A percentile compares a stretch with the other conserved stretches of the same genome.
These are phyloP conservation scores for Sphaerophoria taeniata DNA, from an alignment of 2,888 invertebrate genomes.

Conservation along the genomic window DNA sequence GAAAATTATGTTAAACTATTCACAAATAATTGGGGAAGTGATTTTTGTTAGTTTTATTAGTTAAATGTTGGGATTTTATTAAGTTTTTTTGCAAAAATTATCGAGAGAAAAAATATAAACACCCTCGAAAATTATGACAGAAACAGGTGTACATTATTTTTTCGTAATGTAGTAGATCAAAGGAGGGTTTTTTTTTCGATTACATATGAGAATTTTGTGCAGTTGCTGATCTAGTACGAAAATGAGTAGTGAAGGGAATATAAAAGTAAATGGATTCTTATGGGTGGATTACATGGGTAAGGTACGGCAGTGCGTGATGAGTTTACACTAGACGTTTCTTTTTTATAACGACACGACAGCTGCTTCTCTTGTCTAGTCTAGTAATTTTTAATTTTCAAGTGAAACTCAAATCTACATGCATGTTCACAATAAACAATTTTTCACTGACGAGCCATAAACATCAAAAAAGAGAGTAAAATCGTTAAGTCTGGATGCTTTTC, in stretches of 20 bases:
- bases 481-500: too few relatives aligned
- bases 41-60: constrained; percentile 38
- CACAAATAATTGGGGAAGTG: constrained; percentile 30
- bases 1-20: constrained; percentile 42
- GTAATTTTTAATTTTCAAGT: too few relatives aligned
- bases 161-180: constrained; percentile 56
- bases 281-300: background rate
- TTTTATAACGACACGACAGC: too few relatives aligned
- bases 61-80: constrained; percentile 44
- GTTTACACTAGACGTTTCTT: background rate
- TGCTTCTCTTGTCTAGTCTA: too few relatives aligned
- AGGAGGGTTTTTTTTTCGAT: constrained; percentile 19
- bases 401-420: too few relatives aligned
- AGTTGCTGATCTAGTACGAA: constrained; percentile 26
- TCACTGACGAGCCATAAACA: too few relatives aligned
- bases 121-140: constrained; percentile 78
- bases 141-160: constrained; percentile 78
- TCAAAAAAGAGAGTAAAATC: too few relatives aligned
- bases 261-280: background rate
- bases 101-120: constrained; percentile 76
- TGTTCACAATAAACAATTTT: too few relatives aligned
- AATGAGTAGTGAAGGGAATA: background rate
- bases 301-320: background rate
- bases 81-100: constrained; percentile 61
- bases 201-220: constrained; percentile 7